Conservation (phyloP, 2,113 vertebrate genomes). For the Muntiacus reevesi region DNA sequence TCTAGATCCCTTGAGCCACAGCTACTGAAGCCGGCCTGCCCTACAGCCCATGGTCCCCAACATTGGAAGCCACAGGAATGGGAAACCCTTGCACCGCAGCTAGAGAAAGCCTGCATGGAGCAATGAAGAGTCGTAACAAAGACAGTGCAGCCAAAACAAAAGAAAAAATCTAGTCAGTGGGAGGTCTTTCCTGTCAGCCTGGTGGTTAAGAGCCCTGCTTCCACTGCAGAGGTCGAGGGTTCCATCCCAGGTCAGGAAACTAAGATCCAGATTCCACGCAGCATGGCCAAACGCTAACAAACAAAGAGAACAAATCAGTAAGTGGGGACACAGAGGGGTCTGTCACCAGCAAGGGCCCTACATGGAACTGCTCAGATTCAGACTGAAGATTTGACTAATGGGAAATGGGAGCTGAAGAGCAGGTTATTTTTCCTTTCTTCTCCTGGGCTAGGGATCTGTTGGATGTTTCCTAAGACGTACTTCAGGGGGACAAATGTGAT, state of each 20-base stretch:
- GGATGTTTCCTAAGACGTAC: not conserved
- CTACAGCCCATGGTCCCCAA: not conserved
- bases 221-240: not conserved
- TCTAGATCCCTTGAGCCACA: not conserved
- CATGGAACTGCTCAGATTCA: not conserved
- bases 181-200: not conserved
- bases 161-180: not conserved
- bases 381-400: not conserved
- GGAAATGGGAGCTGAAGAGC: no score
- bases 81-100: accelerated
- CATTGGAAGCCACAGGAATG: not conserved
- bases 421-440: not conserved
- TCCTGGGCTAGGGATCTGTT: not conserved
- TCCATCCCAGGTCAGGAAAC: not conserved
- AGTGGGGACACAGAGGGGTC: not conserved
- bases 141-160: not conserved
- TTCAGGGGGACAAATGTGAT: not conserved
- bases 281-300: not conserved
- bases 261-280: not conserved
- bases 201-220: not conserved
- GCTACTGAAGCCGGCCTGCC: accelerated
- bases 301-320: not conserved
- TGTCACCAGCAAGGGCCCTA: not conserved
- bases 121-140: accelerated
- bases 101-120: not conserved